These are phyloP conservation scores for Apteryx owenii DNA, from an alignment of 2,113 vertebrate genomes.

Conservation along the genomic window DNA sequence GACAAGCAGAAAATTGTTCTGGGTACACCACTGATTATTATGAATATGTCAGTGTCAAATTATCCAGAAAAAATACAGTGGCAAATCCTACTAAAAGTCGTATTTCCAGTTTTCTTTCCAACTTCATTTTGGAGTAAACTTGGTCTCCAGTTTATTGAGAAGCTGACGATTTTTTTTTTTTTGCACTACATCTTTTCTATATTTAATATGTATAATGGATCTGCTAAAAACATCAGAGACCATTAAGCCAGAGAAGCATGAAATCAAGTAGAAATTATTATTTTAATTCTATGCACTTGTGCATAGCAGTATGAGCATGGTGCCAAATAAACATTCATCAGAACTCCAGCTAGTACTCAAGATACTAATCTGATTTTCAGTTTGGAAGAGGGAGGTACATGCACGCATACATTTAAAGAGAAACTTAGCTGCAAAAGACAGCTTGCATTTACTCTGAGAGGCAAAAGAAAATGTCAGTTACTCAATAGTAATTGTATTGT, in stretches of 20 bases:
- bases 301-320: conserved; percentile 60
- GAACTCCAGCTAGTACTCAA: conserved; percentile 42
- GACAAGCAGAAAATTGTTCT: conserved; percentile 57
- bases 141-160: conserved; percentile 55
- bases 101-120: conserved; percentile 65
- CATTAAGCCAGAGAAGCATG: conserved; percentile 77
- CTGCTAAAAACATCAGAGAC: conserved; percentile 67
- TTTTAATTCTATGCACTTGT: conserved; percentile 78
- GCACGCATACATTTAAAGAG: neutral
- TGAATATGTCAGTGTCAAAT: conserved; percentile 18
- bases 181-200: conserved; percentile 41
- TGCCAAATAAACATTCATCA: conserved; percentile 77
- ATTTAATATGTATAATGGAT: conserved; percentile 67
- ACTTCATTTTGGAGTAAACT: conserved; percentile 64
- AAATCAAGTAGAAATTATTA: conserved; percentile 80
- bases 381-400: conserved; percentile 35
- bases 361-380: conserved; percentile 57
- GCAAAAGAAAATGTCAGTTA: conserved; percentile 10
- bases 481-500: neutral
- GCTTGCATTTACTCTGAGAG: neutral
- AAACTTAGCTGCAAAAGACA: neutral
- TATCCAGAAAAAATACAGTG: conserved; percentile 36
- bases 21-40: conserved; percentile 30
- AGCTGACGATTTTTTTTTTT: neutral
- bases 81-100: conserved; percentile 42